A percentile compares a stretch with the other conserved stretches of the same genome.
phyloP scores from a whole-genome alignment of 1,140 invertebrate species.

The Olivierus martensii region DNA sequence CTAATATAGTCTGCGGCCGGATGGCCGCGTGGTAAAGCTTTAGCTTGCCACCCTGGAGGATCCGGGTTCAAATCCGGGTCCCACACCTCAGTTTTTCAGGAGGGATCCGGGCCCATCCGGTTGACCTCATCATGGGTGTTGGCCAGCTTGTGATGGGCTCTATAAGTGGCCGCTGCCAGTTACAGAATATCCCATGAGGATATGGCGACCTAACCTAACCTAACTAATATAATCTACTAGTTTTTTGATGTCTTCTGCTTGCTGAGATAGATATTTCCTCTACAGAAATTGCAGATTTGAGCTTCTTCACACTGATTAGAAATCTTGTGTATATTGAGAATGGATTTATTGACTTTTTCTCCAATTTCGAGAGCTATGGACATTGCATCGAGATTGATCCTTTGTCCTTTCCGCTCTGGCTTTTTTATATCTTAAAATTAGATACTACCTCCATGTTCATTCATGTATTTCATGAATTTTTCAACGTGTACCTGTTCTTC shows the following conservation, averaged over 20 bases:
- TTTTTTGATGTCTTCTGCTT: constrained; percentile 60
- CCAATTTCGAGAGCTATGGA: constrained; percentile 41
- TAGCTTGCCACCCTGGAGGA: too few species aligned
- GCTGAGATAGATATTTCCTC: constrained; percentile 56
- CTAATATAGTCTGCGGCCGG: too few species aligned
- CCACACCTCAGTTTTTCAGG: too few species aligned
- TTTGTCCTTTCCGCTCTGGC: constrained; percentile 41
- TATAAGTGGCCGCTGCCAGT: too few species aligned
- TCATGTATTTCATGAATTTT: constrained; percentile 48
- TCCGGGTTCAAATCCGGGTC: too few species aligned
- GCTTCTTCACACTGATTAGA: constrained; percentile 29
- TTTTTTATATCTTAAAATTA: constrained; percentile 27
- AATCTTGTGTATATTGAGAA: constrained; percentile 34
- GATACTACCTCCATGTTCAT: constrained; percentile 36
- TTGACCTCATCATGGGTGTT: too few species aligned
- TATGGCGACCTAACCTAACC: too few species aligned
- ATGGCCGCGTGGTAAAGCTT: too few species aligned
- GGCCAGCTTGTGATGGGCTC: too few species aligned
- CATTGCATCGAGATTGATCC: constrained; percentile 40
- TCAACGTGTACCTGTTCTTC: constrained; percentile 48
- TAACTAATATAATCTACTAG: constrained; percentile 50
- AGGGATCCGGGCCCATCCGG: too few species aligned
- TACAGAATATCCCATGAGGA: too few species aligned
- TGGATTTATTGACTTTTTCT: constrained; percentile 41
- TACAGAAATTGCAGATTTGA: constrained; percentile 39